Conservation (phyloP, 2,113 vertebrate species). For the Otocyon megalotis region DNA sequence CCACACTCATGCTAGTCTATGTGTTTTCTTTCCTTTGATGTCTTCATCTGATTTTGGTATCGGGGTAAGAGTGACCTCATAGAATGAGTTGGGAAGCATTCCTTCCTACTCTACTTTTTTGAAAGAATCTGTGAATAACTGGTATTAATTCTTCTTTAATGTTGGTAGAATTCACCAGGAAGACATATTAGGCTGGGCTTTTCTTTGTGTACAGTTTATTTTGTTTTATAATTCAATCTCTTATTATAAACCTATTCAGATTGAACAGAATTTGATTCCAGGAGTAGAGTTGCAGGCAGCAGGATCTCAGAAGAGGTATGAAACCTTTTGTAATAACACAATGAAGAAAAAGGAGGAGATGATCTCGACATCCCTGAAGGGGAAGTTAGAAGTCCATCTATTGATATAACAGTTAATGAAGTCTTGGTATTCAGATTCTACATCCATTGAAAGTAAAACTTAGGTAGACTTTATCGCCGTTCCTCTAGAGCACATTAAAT, state of each 20-base stretch:
- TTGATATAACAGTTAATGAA: neutral
- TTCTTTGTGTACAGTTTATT: neutral
- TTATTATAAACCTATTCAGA: neutral
- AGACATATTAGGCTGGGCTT: neutral
- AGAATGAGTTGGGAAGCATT: neutral
- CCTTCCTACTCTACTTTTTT: neutral
- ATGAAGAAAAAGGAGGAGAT: neutral
- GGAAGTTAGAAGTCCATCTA: neutral
- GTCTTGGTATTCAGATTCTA: neutral
- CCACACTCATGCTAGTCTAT: neutral
- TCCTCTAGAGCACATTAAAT: neutral
- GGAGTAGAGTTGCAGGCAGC: neutral
- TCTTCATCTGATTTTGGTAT: neutral
- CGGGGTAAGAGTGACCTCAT: neutral
- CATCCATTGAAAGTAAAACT: neutral
- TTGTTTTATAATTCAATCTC: neutral
- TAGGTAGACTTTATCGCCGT: constrained; percentile 2
- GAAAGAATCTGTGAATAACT: neutral
- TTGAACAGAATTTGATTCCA: neutral
- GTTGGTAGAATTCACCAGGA: neutral
- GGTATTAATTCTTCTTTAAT: neutral
- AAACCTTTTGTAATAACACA: neutral
- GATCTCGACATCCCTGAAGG: neutral
- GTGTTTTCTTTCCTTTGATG: neutral
- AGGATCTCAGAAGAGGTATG: neutral